These are phyloP conservation scores for Pandemis corylana DNA, from an alignment of 2,888 invertebrate species.

Conservation along the genomic window DNA sequence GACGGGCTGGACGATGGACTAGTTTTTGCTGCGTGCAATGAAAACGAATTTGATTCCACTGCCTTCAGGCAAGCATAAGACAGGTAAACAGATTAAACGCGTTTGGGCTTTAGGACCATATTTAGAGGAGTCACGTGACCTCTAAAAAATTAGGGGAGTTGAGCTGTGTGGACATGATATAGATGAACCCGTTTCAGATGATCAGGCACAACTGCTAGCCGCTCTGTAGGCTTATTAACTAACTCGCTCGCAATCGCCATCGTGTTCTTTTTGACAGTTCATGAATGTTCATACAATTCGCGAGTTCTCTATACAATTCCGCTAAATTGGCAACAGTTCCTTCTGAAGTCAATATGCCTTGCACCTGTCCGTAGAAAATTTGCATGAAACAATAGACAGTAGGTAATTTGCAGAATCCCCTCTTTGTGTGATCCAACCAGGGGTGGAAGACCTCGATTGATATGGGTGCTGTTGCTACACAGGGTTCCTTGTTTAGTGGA, in stretches of 20 bases:
- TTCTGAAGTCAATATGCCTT: neutral
- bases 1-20: constrained; percentile 35
- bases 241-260: too few relatives aligned
- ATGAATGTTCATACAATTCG: too few relatives aligned
- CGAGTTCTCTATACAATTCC: neutral
- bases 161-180: too few relatives aligned
- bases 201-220: too few relatives aligned
- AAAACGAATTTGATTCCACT: constrained; percentile 52
- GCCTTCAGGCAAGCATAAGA: constrained; percentile 42
- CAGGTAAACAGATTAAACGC: constrained; percentile 25
- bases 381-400: constrained; percentile 40
- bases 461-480: neutral
- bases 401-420: constrained; percentile 33
- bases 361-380: constrained; percentile 39
- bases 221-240: too few relatives aligned
- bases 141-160: too few relatives aligned
- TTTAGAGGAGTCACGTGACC: too few relatives aligned
- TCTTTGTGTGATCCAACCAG: constrained; percentile 32
- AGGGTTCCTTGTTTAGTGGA: constrained; percentile 14
- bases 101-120: constrained; percentile 1
- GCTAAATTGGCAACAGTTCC: neutral
- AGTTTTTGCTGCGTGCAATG: constrained; percentile 49
- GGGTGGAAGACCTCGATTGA: neutral
- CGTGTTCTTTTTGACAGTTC: too few relatives aligned
- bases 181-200: too few relatives aligned